phyloP scores from a whole-genome alignment of 2,888 invertebrate genomes.

The Petrolisthes manimaculis region DNA sequence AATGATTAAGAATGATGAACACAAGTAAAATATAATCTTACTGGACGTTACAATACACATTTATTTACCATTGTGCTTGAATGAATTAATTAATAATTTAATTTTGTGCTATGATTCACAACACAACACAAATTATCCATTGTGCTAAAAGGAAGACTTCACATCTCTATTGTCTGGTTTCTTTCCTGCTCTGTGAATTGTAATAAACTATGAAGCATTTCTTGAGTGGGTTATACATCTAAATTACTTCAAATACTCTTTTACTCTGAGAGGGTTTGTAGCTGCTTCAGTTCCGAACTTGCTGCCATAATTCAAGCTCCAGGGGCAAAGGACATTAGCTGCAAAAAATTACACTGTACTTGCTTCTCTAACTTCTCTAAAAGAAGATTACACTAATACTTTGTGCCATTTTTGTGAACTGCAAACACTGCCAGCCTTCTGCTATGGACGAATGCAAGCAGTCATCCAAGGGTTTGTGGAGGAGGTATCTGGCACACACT shows the following conservation, averaged over 20 bases:
- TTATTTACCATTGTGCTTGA: slow-evolving; percentile 60
- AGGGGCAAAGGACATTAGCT: slow-evolving; percentile 40
- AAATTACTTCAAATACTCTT: slow-evolving; percentile 46
- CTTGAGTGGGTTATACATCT: slow-evolving; percentile 60
- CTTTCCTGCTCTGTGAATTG: slow-evolving; percentile 62
- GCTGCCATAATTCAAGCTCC: slow-evolving; percentile 50
- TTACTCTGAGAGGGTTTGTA: slow-evolving; percentile 56
- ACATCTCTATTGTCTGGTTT: slow-evolving; percentile 63
- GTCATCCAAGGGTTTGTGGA: slow-evolving; percentile 22
- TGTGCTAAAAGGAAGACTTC: slow-evolving; percentile 63
- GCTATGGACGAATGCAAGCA: slow-evolving; percentile 17
- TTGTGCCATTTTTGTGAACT: slow-evolving; percentile 27
- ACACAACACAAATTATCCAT: slow-evolving; percentile 61
- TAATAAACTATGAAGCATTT: slow-evolving; percentile 59
- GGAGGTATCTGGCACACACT: slow-evolving; percentile 21
- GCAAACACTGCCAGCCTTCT: slow-evolving; percentile 22
- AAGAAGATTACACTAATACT: slow-evolving; percentile 8
- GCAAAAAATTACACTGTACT: slow-evolving; percentile 21
- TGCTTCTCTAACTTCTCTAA: slow-evolving; percentile 49
- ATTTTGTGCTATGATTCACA: slow-evolving; percentile 59
- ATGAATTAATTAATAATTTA: slow-evolving; percentile 53
- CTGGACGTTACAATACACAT: slow-evolving; percentile 61
- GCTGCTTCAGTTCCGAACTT: slow-evolving; percentile 54
- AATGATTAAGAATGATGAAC: slow-evolving; percentile 50
- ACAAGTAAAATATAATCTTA: slow-evolving; percentile 59